Conservation (phyloP, 1,140 invertebrate genomes). For the Acromyrmex heyeri region DNA sequence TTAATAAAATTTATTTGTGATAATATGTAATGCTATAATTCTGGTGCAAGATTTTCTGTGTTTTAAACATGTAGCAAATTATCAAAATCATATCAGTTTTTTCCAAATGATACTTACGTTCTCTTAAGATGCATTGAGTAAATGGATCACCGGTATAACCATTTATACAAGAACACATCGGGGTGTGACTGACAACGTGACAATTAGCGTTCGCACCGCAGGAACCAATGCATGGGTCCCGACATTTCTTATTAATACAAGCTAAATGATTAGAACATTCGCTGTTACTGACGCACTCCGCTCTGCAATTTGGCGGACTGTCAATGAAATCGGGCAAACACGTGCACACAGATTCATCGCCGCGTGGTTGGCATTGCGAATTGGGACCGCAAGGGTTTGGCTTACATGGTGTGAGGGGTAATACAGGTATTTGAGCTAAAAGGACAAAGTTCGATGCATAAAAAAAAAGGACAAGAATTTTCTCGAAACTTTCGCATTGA, state of each 20-base stretch:
- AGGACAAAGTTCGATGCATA: constrained; percentile 25
- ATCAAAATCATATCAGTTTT: background rate
- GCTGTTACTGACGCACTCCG: constrained; percentile 84
- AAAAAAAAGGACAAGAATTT: constrained; percentile 22
- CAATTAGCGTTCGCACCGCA: constrained; percentile 90
- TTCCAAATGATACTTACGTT: constrained; percentile 72
- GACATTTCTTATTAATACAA: constrained; percentile 85
- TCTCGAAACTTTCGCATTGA: constrained; percentile 1
- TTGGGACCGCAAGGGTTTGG: constrained; percentile 88
- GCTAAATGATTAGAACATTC: constrained; percentile 85
- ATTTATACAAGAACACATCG: constrained; percentile 89
- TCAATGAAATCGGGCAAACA: constrained; percentile 87
- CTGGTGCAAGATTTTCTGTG: background rate
- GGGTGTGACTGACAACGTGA: constrained; percentile 88
- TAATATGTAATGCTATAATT: background rate
- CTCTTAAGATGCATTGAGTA: constrained; percentile 77
- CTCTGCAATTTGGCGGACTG: constrained; percentile 86
- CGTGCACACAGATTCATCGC: constrained; percentile 81
- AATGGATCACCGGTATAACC: constrained; percentile 91
- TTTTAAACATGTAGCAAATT: no score
- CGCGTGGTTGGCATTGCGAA: constrained; percentile 86
- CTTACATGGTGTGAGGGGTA: constrained; percentile 78
- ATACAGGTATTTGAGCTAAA: constrained; percentile 28
- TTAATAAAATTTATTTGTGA: background rate
- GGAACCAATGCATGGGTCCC: constrained; percentile 84